Evolutionary conservation across 2,888 invertebrate genomes (phyloP).

Genomic region (Drosophila crucigera): DNA sequence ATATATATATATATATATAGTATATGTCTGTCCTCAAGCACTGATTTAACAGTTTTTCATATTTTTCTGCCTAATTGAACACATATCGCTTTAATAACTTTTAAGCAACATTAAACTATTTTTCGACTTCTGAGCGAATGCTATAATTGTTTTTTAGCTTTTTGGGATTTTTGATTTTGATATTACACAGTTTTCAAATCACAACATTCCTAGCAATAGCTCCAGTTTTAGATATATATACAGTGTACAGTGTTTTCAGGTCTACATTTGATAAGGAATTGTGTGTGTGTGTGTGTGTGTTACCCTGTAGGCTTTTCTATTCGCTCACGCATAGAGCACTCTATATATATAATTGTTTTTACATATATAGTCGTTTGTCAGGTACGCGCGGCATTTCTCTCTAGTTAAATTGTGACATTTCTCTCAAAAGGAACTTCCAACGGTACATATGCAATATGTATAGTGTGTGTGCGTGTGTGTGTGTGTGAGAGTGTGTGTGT

Average conservation of each 20-base stretch:
- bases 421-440: constrained; percentile 66
- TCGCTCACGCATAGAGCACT: constrained; percentile 43
- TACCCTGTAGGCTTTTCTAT: constrained; percentile 59
- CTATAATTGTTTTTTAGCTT: background rate
- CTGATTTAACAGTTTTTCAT: background rate
- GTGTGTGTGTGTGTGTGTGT: constrained; percentile 1
- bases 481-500: background rate
- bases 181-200: constrained; percentile 32
- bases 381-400: constrained; percentile 76
- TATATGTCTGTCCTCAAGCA: constrained; percentile 12
- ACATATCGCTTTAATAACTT: background rate
- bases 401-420: constrained; percentile 65
- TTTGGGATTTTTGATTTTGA: constrained; percentile 14
- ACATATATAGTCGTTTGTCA: constrained; percentile 58
- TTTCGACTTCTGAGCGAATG: background rate
- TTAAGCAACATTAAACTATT: background rate
- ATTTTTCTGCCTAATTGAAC: background rate
- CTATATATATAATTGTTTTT: constrained; percentile 27
- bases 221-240: constrained; percentile 36
- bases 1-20: constrained; percentile 15
- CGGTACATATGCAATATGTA: constrained; percentile 23
- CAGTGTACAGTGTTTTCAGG: constrained; percentile 43
- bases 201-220: constrained; percentile 27
- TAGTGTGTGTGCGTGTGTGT: background rate
- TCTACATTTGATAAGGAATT: constrained; percentile 43